A percentile compares a stretch with the other conserved stretches of the same genome.
These are phyloP conservation scores for Megastigmus dorsalis DNA, from an alignment of 2,888 invertebrate genomes.

Conservation along the genomic window DNA sequence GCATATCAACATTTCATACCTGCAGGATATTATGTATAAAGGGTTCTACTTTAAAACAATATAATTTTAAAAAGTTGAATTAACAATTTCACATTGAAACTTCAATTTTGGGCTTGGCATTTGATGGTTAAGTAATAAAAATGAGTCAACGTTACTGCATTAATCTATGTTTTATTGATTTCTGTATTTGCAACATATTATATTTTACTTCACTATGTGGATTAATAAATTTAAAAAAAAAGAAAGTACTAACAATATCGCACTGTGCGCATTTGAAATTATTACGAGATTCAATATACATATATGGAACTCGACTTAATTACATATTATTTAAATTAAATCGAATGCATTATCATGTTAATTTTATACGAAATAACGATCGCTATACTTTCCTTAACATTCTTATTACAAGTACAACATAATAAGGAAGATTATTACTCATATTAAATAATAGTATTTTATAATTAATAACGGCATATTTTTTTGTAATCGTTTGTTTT, in stretches of 20 bases:
- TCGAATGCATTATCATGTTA: conserved; percentile 4
- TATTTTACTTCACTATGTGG: background rate
- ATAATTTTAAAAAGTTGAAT: too few species aligned
- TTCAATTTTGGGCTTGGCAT: background rate
- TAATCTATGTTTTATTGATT: conserved; percentile 41
- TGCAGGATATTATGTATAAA: too few species aligned
- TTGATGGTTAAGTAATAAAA: background rate
- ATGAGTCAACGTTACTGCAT: background rate
- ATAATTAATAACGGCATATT: too few species aligned
- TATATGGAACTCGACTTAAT: background rate
- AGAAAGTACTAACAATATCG: conserved; percentile 26
- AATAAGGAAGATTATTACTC: too few species aligned
- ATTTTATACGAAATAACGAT: conserved; percentile 25
- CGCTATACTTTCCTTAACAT: background rate
- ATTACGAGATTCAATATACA: conserved; percentile 47
- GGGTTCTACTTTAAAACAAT: too few species aligned
- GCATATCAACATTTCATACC: too few species aligned
- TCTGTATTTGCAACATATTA: conserved; percentile 8
- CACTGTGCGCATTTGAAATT: conserved; percentile 45
- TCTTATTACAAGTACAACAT: background rate
- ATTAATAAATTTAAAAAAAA: conserved; percentile 27
- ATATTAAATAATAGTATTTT: too few species aligned
- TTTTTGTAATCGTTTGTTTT: too few species aligned
- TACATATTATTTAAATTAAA: conserved; percentile 18
- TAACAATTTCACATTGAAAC: too few species aligned